A percentile compares a stretch with the other conserved stretches of the same genome.
phyloP scores from a whole-genome alignment of 2,113 vertebrate genomes.

The Plecturocebus donacophilus region DNA sequence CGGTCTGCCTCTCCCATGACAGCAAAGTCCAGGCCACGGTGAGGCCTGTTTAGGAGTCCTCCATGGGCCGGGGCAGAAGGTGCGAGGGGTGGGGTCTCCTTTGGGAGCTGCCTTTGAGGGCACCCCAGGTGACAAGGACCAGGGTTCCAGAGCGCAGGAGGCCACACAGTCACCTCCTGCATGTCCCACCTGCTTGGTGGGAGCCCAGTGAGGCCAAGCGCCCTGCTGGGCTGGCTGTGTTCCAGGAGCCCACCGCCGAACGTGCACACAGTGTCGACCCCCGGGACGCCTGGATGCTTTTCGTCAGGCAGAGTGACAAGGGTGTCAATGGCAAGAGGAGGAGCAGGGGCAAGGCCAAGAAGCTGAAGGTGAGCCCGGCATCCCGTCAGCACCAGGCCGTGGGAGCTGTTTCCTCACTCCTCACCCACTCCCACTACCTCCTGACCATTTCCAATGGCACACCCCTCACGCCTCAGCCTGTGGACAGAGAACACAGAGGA shows the following conservation, averaged over 20 bases:
- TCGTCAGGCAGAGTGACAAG: constrained; percentile 75
- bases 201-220: fast-evolving
- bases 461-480: not conserved
- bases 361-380: constrained; percentile 59
- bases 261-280: not conserved
- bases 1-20: not conserved
- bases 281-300: constrained; percentile 80
- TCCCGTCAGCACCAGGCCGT: too few species aligned
- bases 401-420: not conserved
- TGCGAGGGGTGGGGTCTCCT: too few species aligned
- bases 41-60: not conserved
- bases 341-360: constrained; percentile 40
- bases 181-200: fast-evolving
- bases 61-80: fast-evolving
- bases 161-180: not conserved
- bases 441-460: not conserved
- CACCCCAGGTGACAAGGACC: fast-evolving
- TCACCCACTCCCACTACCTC: fast-evolving
- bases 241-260: not conserved
- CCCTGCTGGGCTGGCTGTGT: not conserved
- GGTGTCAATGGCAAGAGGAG: constrained; percentile 61
- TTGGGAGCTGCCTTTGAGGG: not conserved
- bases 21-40: not conserved
- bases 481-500: not conserved
- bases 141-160: not conserved